These are phyloP conservation scores for Cyclina sinensis DNA, from an alignment of 1,140 invertebrate species.

Conservation along the genomic window DNA sequence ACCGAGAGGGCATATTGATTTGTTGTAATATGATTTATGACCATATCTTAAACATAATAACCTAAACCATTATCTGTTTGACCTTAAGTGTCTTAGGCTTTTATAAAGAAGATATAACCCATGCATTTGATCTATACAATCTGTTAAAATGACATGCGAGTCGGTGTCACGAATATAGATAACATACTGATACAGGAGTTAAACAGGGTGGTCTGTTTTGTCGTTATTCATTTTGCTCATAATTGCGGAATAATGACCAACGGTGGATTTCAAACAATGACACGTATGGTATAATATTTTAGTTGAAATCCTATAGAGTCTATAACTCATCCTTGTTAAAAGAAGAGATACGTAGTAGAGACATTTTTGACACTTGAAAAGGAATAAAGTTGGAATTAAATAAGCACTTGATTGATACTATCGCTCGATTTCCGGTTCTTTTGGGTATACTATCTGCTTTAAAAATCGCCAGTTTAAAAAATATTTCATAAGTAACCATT, in stretches of 20 bases:
- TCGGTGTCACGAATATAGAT: constrained; percentile 20
- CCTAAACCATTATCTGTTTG: not conserved
- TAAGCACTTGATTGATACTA: not conserved
- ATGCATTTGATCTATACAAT: constrained; percentile 17
- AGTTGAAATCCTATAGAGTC: constrained; percentile 19
- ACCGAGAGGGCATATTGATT: not conserved
- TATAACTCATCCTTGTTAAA: constrained; percentile 25
- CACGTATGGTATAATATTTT: constrained; percentile 18
- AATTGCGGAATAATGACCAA: constrained; percentile 38
- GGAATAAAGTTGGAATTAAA: constrained; percentile 15
- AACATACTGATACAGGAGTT: not conserved
- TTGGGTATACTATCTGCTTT: not conserved
- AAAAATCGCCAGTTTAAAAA: not conserved
- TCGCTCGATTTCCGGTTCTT: not conserved
- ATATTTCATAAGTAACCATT: not conserved
- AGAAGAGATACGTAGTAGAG: not conserved
- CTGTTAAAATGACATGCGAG: constrained; percentile 30
- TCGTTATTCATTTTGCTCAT: constrained; percentile 21
- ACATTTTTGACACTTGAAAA: constrained; percentile 29
- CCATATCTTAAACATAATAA: not conserved
- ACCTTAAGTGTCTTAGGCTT: constrained; percentile 21
- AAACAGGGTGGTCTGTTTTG: not conserved
- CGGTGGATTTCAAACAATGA: not conserved
- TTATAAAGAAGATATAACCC: constrained; percentile 29
- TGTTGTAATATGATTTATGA: not conserved